These are phyloP conservation scores for Leptestheria dahalacensis DNA, from an alignment of 1,140 invertebrate species.

Conservation along the genomic window DNA sequence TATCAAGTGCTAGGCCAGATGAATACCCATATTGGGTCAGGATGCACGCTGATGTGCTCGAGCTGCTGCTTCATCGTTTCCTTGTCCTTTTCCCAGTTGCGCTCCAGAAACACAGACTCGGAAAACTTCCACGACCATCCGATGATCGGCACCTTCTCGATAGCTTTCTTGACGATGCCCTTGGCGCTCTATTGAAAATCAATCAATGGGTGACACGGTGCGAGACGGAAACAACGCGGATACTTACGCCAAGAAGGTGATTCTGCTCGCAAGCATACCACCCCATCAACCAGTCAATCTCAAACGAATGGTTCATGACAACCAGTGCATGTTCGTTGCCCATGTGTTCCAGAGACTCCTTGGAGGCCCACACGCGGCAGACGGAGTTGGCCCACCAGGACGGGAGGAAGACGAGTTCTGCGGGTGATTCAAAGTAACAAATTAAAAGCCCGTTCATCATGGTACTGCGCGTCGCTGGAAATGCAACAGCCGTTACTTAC, in stretches of 20 bases:
- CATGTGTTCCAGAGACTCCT: slow-evolving; percentile 59
- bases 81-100: slow-evolving; percentile 79
- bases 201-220: not conserved
- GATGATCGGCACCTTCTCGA: slow-evolving; percentile 79
- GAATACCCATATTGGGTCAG: slow-evolving; percentile 66
- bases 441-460: slow-evolving; percentile 12
- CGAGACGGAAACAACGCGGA: slow-evolving; percentile 6
- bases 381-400: slow-evolving; percentile 82
- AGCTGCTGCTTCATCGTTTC: slow-evolving; percentile 64
- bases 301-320: slow-evolving; percentile 89
- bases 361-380: slow-evolving; percentile 52
- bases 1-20: too few relatives aligned
- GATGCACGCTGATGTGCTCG: slow-evolving; percentile 64
- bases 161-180: slow-evolving; percentile 83
- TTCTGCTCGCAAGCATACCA: slow-evolving; percentile 71
- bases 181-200: slow-evolving; percentile 63
- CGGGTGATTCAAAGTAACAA: slow-evolving; percentile 30
- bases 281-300: slow-evolving; percentile 85
- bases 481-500: slow-evolving; percentile 46
- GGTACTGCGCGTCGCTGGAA: slow-evolving; percentile 9
- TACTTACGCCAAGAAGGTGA: slow-evolving; percentile 56
- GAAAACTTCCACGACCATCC: slow-evolving; percentile 92
- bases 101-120: slow-evolving; percentile 81
- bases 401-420: slow-evolving; percentile 78
- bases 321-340: slow-evolving; percentile 78